Evolutionary conservation across 30 jellyfish, hydroid and myxozoan genomes (phyloP).

Genomic region (Pelagia noctiluca): DNA sequence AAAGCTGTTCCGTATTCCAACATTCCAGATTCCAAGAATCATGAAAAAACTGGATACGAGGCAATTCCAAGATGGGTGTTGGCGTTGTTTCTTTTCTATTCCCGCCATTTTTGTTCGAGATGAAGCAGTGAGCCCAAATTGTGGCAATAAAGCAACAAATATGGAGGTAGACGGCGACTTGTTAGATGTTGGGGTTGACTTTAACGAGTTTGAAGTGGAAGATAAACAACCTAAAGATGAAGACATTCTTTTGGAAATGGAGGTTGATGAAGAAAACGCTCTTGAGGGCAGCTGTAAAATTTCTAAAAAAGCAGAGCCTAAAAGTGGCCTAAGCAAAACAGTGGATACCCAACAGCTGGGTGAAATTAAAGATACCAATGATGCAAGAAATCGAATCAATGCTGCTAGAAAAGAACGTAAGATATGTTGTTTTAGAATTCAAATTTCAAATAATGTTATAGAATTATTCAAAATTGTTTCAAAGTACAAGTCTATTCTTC

Average conservation of each 20-base stretch:
- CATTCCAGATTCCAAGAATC: too few relatives aligned
- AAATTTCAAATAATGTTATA: too few relatives aligned
- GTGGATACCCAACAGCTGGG: too few relatives aligned
- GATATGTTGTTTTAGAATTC: too few relatives aligned
- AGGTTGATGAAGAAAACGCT: neutral
- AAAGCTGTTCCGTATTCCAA: too few relatives aligned
- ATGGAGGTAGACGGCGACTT: constrained; percentile 63
- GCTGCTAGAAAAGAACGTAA: neutral
- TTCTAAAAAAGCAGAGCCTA: neutral
- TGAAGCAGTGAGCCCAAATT: too few relatives aligned
- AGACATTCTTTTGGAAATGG: constrained; percentile 53
- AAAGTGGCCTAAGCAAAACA: neutral
- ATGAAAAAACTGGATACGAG: too few relatives aligned
- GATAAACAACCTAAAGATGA: constrained; percentile 15
- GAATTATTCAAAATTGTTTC: too few relatives aligned
- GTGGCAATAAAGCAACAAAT: neutral
- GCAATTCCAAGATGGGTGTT: neutral
- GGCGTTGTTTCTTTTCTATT: too few relatives aligned
- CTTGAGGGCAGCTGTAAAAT: neutral
- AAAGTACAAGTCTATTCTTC: too few relatives aligned
- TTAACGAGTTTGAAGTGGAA: constrained; percentile 58
- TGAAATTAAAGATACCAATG: neutral
- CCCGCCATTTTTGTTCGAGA: too few relatives aligned
- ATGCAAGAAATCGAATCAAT: neutral
- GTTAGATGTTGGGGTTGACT: constrained; percentile 54